Conservation (phyloP, 2,888 invertebrate genomes). For the Eupithecia subumbrata region DNA sequence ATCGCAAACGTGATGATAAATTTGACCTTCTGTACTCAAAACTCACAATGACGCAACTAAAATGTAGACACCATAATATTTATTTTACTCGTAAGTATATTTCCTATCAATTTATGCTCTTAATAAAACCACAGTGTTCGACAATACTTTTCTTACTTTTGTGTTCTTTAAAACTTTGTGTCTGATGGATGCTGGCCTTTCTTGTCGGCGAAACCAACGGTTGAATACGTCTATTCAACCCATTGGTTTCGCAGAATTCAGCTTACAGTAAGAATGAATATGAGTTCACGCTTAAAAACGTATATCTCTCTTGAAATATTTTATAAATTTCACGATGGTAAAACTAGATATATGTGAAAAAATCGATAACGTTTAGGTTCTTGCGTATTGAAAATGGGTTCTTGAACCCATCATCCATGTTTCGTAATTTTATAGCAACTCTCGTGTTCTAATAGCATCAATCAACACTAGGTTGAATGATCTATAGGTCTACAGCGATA, state of each 20-base stretch:
- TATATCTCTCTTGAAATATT: neutral
- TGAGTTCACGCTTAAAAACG: neutral
- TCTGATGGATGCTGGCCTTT: constrained; percentile 3
- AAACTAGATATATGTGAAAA: too few relatives aligned
- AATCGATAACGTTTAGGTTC: too few relatives aligned
- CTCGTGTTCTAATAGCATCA: too few relatives aligned
- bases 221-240: neutral
- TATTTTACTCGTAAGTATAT: neutral
- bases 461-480: too few relatives aligned
- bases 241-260: neutral
- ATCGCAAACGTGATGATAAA: neutral
- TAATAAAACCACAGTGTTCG: neutral
- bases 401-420: too few relatives aligned
- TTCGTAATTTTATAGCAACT: too few relatives aligned
- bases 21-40: neutral
- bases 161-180: neutral
- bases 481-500: too few relatives aligned
- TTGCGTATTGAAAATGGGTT: too few relatives aligned
- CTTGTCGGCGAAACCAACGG: neutral
- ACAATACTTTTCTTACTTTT: neutral
- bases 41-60: neutral
- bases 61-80: neutral
- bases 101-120: neutral
- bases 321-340: neutral
- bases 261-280: neutral